Conservation (phyloP, 2,888 invertebrate species). For the Cotesia congregata region DNA sequence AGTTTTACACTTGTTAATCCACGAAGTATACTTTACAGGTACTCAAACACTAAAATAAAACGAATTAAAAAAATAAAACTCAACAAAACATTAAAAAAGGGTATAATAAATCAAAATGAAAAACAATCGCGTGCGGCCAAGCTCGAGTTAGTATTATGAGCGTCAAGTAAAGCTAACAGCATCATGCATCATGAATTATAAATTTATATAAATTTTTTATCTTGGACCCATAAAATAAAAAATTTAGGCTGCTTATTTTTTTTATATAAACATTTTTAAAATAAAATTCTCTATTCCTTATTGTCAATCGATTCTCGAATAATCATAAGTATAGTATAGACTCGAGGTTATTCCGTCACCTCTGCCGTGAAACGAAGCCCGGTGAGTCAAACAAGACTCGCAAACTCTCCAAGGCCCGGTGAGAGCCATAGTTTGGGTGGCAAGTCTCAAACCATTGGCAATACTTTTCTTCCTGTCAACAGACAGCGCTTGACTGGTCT, state of each 20-base stretch:
- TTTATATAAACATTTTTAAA: neutral
- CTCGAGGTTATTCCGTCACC: slow-evolving; percentile 67
- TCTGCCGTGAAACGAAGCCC: slow-evolving; percentile 79
- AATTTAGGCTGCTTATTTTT: neutral
- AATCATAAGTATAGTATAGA: neutral
- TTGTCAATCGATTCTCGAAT: neutral
- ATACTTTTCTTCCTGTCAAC: slow-evolving; percentile 69
- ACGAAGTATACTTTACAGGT: slow-evolving; percentile 16
- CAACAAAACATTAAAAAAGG: neutral
- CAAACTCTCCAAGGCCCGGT: slow-evolving; percentile 74
- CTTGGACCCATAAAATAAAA: neutral
- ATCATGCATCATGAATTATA: slow-evolving; percentile 55
- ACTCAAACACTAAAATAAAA: slow-evolving; percentile 3
- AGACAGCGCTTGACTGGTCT: neutral
- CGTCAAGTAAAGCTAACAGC: slow-evolving; percentile 44
- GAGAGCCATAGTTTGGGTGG: slow-evolving; percentile 81
- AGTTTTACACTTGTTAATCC: neutral
- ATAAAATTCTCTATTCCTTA: neutral
- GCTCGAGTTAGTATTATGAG: slow-evolving; percentile 37
- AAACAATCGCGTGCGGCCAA: slow-evolving; percentile 34
- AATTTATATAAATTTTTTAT: neutral
- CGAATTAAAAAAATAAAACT: slow-evolving; percentile 5
- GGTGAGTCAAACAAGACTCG: slow-evolving; percentile 71
- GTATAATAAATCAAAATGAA: neutral
- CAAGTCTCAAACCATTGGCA: slow-evolving; percentile 79